Evolutionary conservation across 2,797 vertebrate genomes (phyloP).

Genomic region (Falco novaeseelandiae): DNA sequence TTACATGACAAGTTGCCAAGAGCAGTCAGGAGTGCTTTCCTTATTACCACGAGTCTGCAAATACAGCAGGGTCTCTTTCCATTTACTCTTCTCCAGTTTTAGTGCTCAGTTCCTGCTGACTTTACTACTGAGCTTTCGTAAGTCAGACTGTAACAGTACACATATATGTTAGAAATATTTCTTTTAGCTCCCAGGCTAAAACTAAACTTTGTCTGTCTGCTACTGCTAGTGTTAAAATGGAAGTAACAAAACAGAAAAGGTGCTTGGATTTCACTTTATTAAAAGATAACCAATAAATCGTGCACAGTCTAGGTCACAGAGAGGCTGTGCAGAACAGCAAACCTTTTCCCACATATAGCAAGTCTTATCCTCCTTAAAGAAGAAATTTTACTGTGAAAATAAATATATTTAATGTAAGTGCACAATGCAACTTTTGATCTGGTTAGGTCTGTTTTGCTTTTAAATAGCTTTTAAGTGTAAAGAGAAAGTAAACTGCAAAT

Average conservation of each 20-base stretch:
- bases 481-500: background rate
- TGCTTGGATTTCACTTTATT: background rate
- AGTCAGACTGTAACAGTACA: constrained; percentile 19
- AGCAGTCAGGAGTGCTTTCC: constrained; percentile 9
- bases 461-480: background rate
- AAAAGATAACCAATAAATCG: constrained; percentile 42
- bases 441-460: background rate
- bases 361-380: background rate
- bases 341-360: background rate
- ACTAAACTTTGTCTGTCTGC: constrained; percentile 56
- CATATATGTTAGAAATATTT: constrained; percentile 13
- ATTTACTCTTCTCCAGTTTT: constrained; percentile 44
- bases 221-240: constrained; percentile 42
- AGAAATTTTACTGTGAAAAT: background rate
- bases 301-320: background rate
- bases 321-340: background rate
- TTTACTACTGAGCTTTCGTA: constrained; percentile 23
- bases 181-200: constrained; percentile 56
- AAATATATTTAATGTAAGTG: background rate
- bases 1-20: constrained; percentile 18
- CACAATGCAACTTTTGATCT: background rate
- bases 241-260: constrained; percentile 48
- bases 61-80: constrained; percentile 40
- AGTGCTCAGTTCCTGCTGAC: constrained; percentile 46
- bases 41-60: background rate